These are phyloP conservation scores for Lethocerus indicus DNA, from an alignment of 1,140 invertebrate genomes.

Conservation along the genomic window DNA sequence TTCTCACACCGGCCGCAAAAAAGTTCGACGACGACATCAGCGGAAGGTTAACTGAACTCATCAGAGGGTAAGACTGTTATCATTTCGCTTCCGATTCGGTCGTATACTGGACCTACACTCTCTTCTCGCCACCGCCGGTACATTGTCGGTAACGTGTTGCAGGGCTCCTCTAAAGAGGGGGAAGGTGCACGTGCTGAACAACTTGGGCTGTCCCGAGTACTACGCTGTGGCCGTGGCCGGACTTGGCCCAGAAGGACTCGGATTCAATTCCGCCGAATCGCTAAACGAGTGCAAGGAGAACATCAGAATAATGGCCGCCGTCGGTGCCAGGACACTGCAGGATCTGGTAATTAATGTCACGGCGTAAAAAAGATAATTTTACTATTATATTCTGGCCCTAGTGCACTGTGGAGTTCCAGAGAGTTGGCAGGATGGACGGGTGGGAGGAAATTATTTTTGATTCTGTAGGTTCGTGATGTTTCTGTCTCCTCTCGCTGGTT, in stretches of 20 bases:
- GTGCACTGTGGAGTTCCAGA: not conserved
- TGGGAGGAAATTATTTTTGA: no score
- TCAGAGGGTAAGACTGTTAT: slow-evolving; percentile 8
- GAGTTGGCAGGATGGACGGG: no score
- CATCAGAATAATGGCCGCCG: slow-evolving; percentile 26
- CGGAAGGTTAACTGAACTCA: slow-evolving; percentile 5
- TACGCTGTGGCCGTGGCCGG: slow-evolving; percentile 26
- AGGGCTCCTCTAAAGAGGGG: not conserved
- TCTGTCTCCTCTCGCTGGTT: not conserved
- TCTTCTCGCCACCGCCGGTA: no score
- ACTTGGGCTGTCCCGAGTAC: slow-evolving; percentile 6
- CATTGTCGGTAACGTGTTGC: not conserved
- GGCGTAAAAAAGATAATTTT: no score
- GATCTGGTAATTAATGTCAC: slow-evolving; percentile 18
- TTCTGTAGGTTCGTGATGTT: not conserved
- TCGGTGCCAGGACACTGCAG: slow-evolving; percentile 28
- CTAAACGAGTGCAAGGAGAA: slow-evolving; percentile 29
- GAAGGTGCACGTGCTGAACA: slow-evolving; percentile 28
- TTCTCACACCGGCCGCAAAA: not conserved
- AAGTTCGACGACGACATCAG: slow-evolving; percentile 5
- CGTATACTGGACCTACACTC: not conserved
- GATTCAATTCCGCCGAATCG: slow-evolving; percentile 26
- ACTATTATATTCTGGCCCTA: not conserved
- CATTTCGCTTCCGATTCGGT: not conserved
- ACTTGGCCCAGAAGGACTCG: slow-evolving; percentile 26